Percentiles rank a stretch among this genome's conserved stretches.
Conservation (phyloP, 2,113 vertebrate species). For the Naja naja region DNA sequence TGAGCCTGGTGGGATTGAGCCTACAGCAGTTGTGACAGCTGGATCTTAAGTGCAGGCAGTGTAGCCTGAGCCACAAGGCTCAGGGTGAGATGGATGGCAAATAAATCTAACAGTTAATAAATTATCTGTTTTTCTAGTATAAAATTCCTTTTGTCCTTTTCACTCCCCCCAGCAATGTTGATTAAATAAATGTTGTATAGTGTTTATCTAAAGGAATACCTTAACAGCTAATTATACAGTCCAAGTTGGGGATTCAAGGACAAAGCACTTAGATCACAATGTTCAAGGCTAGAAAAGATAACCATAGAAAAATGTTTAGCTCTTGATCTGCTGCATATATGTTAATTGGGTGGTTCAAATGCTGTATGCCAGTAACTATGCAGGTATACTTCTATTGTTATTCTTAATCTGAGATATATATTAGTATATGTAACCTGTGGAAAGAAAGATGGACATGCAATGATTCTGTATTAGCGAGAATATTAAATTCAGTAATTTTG, state of each 20-base stretch:
- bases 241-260: conserved; percentile 38
- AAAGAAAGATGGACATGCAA: not conserved
- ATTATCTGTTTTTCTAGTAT: conserved; percentile 51
- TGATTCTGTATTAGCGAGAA: not conserved
- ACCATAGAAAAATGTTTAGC: not conserved
- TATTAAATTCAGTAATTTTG: not conserved
- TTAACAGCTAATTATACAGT: conserved; percentile 39
- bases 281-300: conserved; percentile 27
- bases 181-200: conserved; percentile 4
- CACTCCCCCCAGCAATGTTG: conserved; percentile 34
- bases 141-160: conserved; percentile 45
- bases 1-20: too few species aligned
- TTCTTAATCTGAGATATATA: not conserved
- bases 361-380: not conserved
- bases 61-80: too few species aligned
- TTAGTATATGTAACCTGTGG: not conserved
- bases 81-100: too few species aligned
- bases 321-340: conserved; percentile 26
- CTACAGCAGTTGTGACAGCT: too few species aligned
- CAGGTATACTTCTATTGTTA: not conserved
- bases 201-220: not conserved
- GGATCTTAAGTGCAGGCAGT: too few species aligned
- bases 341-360: conserved; percentile 25
- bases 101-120: too few species aligned
- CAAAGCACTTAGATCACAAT: conserved; percentile 47